Evolutionary conservation across 2,113 vertebrate genomes (phyloP).

Genomic region (Galbula dea): DNA sequence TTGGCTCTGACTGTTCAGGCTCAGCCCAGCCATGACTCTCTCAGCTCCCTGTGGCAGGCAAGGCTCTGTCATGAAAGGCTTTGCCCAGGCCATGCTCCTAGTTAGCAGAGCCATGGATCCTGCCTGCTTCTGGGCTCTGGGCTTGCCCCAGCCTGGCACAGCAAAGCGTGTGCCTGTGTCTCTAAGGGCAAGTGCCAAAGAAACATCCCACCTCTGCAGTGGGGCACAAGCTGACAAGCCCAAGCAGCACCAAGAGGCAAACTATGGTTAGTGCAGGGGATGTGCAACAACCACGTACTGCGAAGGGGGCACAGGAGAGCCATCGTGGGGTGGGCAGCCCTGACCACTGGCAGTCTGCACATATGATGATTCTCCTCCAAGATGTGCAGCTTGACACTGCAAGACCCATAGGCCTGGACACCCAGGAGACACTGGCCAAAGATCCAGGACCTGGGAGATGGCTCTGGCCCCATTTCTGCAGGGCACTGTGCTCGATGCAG

Average conservation of each 20-base stretch:
- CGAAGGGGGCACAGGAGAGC: not conserved
- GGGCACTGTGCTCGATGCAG: not conserved
- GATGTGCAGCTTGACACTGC: not conserved
- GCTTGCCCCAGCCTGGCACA: not conserved
- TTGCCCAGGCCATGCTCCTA: not conserved
- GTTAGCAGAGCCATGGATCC: not conserved
- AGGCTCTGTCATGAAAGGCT: not conserved
- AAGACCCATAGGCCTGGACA: not conserved
- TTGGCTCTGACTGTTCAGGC: not conserved
- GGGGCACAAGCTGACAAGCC: not conserved
- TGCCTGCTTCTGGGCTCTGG: not conserved
- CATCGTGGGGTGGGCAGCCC: rapidly evolving
- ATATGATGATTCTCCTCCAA: rapidly evolving
- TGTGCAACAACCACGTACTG: rapidly evolving
- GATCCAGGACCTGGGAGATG: not conserved
- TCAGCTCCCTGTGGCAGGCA: not conserved
- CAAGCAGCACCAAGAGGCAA: not conserved
- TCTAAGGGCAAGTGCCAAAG: not conserved
- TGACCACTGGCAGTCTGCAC: not conserved
- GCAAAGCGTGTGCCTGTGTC: not conserved
- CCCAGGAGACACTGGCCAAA: not conserved
- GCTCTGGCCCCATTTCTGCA: not conserved
- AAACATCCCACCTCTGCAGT: not conserved
- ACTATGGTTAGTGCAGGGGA: not conserved
- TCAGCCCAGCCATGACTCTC: not conserved